These are phyloP conservation scores for Chalcis sispes DNA, from an alignment of 2,888 invertebrate genomes.

Conservation along the genomic window DNA sequence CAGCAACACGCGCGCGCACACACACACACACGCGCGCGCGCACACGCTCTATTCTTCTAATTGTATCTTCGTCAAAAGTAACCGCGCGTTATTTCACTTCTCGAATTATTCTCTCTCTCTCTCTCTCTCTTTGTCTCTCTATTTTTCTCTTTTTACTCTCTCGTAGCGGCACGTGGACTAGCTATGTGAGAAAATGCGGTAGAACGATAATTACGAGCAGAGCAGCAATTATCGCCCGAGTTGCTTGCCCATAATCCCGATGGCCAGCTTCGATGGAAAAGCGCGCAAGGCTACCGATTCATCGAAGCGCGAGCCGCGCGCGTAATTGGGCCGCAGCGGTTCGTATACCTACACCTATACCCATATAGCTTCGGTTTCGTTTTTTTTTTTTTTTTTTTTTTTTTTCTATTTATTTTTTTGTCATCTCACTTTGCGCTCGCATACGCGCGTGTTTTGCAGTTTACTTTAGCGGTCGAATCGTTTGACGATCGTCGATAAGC, in stretches of 20 bases:
- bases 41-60: neutral
- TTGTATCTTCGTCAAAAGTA: neutral
- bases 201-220: constrained; percentile 37
- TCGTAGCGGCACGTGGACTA: neutral
- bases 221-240: constrained; percentile 47
- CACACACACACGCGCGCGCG: neutral
- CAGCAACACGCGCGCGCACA: too few species aligned
- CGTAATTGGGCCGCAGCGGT: constrained; percentile 24
- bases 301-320: neutral
- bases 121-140: neutral
- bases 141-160: constrained; percentile 17
- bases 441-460: too few species aligned
- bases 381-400: too few species aligned
- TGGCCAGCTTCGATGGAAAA: too few species aligned
- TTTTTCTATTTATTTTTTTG: too few species aligned
- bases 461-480: too few species aligned
- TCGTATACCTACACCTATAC: neutral
- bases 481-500: too few species aligned
- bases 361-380: neutral
- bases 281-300: neutral
- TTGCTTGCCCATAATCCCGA: too few species aligned
- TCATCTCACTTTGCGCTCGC: too few species aligned
- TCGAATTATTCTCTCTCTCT: constrained; percentile 20
- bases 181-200: constrained; percentile 44
- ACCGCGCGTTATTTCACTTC: neutral